Conservation (phyloP, 2,113 vertebrate genomes). For the Campylomormyrus tamandua region DNA sequence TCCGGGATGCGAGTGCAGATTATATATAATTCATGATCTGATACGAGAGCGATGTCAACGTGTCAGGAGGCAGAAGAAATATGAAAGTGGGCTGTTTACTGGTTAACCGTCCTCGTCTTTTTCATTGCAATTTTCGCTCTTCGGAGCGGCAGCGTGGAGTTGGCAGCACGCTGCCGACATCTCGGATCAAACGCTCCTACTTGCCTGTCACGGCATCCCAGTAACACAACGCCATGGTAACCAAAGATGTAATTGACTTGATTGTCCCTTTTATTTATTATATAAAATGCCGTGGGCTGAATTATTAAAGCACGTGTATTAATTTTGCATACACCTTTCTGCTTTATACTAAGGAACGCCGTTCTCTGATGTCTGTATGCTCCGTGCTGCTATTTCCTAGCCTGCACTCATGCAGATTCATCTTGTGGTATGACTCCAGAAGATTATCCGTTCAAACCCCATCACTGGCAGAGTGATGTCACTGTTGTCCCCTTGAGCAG, state of each 20-base stretch:
- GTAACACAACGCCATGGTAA: slow-evolving; percentile 51
- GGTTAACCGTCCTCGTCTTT: slow-evolving; percentile 47
- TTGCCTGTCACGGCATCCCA: slow-evolving; percentile 35
- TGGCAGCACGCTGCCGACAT: slow-evolving; percentile 28
- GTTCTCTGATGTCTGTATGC: slow-evolving; percentile 36
- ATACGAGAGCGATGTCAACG: slow-evolving; percentile 67
- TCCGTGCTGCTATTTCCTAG: slow-evolving; percentile 22
- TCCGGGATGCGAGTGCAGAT: slow-evolving; percentile 54
- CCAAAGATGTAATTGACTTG: slow-evolving; percentile 56
- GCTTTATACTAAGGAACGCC: slow-evolving; percentile 37
- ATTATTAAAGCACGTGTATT: slow-evolving; percentile 63
- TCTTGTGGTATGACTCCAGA: neutral
- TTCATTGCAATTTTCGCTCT: slow-evolving; percentile 38
- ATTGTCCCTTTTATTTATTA: slow-evolving; percentile 57
- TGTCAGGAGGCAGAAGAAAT: slow-evolving; percentile 64
- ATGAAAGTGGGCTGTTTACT: slow-evolving; percentile 70
- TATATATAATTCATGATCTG: slow-evolving; percentile 71
- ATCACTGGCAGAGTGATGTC: neutral
- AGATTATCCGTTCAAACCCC: neutral
- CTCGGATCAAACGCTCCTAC: slow-evolving; percentile 55
- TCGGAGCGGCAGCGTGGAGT: slow-evolving; percentile 33
- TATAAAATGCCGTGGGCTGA: slow-evolving; percentile 52
- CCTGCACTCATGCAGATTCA: neutral
- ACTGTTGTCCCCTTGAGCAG: neutral
- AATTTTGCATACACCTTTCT: slow-evolving; percentile 52